A percentile compares a stretch with the other conserved stretches of the same genome.
phyloP scores from a whole-genome alignment of 2,797 vertebrate genomes.

The Anas georgica region DNA sequence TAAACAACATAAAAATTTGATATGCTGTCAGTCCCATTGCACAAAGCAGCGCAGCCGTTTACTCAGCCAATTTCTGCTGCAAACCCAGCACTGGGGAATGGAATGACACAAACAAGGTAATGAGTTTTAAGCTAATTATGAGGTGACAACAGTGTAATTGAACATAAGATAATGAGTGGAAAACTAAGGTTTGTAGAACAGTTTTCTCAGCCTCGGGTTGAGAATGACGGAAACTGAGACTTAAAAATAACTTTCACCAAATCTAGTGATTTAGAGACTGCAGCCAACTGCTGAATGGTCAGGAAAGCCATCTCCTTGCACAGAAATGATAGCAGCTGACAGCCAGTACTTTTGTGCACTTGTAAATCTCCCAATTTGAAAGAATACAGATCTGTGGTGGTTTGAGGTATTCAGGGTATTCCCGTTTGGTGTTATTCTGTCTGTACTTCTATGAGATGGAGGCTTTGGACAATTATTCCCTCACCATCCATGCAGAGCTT shows the following conservation, averaged over 20 bases:
- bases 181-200: constrained; percentile 36
- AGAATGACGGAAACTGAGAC: background rate
- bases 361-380: background rate
- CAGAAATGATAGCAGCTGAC: background rate
- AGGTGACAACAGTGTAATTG: constrained; percentile 67
- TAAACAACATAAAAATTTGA: constrained; percentile 64
- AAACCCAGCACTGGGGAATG: constrained; percentile 51
- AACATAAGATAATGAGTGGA: constrained; percentile 62
- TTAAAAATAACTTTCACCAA: constrained; percentile 11
- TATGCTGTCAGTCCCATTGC: constrained; percentile 63
- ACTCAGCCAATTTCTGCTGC: constrained; percentile 59
- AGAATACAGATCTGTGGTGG: background rate
- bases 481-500: background rate
- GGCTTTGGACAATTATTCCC: background rate
- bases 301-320: background rate
- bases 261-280: constrained; percentile 4
- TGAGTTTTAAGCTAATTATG: constrained; percentile 69
- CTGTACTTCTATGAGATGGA: background rate
- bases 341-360: background rate
- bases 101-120: constrained; percentile 66
- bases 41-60: constrained; percentile 52
- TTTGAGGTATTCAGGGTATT: background rate
- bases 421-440: background rate
- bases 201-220: constrained; percentile 23
- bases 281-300: constrained; percentile 9